Conservation (phyloP, 2,113 vertebrate species). For the Lutjanus erythropterus region DNA sequence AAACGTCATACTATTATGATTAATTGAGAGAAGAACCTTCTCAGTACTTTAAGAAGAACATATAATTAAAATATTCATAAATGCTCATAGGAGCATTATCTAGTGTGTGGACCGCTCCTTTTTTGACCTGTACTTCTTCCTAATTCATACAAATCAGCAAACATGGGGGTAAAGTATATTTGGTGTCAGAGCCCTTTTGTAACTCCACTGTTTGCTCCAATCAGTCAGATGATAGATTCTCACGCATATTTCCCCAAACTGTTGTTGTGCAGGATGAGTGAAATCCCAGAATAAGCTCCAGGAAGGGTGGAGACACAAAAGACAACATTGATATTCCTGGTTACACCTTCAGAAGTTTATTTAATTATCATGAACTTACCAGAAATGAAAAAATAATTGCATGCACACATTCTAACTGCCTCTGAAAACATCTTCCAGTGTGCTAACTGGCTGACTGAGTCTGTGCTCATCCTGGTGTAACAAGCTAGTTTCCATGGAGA, state of each 20-base stretch:
- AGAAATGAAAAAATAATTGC: no score
- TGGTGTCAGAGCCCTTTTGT: neutral
- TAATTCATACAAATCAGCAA: neutral
- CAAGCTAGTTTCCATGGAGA: conserved; percentile 38
- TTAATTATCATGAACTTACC: neutral
- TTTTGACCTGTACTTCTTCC: no score
- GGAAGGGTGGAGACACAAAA: neutral
- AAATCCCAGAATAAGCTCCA: neutral
- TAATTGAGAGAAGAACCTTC: no score
- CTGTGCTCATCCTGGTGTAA: conserved; percentile 1
- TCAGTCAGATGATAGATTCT: conserved; percentile 8
- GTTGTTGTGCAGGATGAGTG: neutral
- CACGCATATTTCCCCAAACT: neutral
- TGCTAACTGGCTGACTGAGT: neutral
- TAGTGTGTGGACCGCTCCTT: no score
- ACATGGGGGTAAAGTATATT: neutral
- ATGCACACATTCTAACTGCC: neutral
- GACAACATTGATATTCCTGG: neutral
- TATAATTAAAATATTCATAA: no score
- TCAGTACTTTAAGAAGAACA: no score
- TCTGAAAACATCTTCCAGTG: neutral
- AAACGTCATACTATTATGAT: no score
- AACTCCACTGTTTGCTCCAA: neutral
- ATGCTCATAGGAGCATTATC: no score
- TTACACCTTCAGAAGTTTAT: neutral